phyloP scores from a whole-genome alignment of 2,888 invertebrate species.

The Nowickia ferox region DNA sequence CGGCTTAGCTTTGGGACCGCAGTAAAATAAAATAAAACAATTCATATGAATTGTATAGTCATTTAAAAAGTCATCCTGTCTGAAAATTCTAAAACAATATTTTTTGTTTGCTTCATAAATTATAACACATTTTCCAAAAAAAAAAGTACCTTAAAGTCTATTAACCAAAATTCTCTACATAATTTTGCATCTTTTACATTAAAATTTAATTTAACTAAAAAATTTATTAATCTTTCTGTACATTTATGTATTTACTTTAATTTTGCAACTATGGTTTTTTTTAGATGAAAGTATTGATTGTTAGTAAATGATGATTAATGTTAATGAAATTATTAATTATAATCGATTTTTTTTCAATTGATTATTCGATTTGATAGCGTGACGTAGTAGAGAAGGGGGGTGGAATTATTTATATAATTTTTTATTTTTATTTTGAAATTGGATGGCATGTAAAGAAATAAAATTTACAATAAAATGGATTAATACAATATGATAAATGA shows the following conservation, averaged over 20 bases:
- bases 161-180: neutral
- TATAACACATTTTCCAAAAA: neutral
- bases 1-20: too few relatives aligned
- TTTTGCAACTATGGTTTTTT: conserved; percentile 68
- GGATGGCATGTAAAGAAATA: conserved; percentile 81
- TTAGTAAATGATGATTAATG: conserved; percentile 70
- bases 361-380: conserved; percentile 72
- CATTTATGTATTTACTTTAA: conserved; percentile 67
- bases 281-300: conserved; percentile 60
- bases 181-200: conserved; percentile 26
- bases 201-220: neutral
- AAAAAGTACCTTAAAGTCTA: neutral
- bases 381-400: conserved; percentile 74
- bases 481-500: conserved; percentile 64
- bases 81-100: too few relatives aligned
- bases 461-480: conserved; percentile 74
- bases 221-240: neutral
- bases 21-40: too few relatives aligned
- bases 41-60: too few relatives aligned
- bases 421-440: conserved; percentile 52
- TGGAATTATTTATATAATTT: conserved; percentile 58
- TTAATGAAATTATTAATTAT: conserved; percentile 64
- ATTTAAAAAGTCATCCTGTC: too few relatives aligned
- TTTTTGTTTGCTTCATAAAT: too few relatives aligned
- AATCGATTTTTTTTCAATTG: conserved; percentile 52